Evolutionary conservation across 2,113 vertebrate species (phyloP), one percentile per base, ranked within the genome.

Genomic region (Lucifuga dentata): DNA sequence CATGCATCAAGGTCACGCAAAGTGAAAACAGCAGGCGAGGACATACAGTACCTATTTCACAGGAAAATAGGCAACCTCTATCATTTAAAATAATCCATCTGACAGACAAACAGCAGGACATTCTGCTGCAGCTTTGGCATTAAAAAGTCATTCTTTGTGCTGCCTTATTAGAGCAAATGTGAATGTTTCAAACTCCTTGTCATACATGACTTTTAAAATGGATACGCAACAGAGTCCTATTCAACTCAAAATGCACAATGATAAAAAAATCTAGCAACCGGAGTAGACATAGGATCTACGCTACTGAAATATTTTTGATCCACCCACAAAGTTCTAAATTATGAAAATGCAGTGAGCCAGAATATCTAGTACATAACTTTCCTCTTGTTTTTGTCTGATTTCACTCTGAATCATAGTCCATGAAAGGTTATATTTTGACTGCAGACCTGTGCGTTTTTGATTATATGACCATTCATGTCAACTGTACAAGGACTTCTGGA

Each of bases 361-460:
- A 71, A 67, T 48, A 46, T n/a, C n/a, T n/a, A n/a, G n/a, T 21
- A 66, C 64, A 60, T 15, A 59, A 49, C 58, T 69, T 63, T 40
- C 29, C 39, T 29, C 7, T 51, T 51, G 23, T 41, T 62, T 61
- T 56, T 53, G 51, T 64, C 68, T 48, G 33, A 67, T 45, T 75
- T 41, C 56, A 44, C 68, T 79, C 58, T 76, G 68, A 79, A 74
- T 55, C 71, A 59, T 60, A 59, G 52, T 57, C 68, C 67, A 78
- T 57, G 64, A 71, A 76, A 68, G 66, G 68, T 84, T 68, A 62
- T 60, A 68, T 78, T 80, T 81, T 77, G 71, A 74, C 71, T 57
- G 67, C 44, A 41, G 76, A 5, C 6, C 55, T 77, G 77, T 72
- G 65, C 69, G 73, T 73, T 78, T 78, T 69, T 73, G 76, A 52